Percentiles rank a stretch among this genome's conserved stretches.
phyloP scores from a whole-genome alignment of 2,113 vertebrate species.

The Ptilonorhynchus violaceus region DNA sequence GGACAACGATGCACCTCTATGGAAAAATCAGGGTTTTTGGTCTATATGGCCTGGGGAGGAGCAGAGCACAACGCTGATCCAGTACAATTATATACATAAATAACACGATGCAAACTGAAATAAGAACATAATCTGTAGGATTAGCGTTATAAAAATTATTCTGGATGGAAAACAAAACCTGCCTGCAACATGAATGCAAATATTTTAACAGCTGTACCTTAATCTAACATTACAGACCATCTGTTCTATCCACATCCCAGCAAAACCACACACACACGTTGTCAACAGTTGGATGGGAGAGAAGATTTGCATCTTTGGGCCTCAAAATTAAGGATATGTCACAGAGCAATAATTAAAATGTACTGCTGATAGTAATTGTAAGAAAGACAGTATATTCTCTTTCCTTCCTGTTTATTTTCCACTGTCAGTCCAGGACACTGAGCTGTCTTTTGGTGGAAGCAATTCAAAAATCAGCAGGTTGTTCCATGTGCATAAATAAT shows the following conservation, averaged over 20 bases:
- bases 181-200: neutral
- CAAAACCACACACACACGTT: neutral
- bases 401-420: accelerated
- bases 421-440: no score
- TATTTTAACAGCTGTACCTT: neutral
- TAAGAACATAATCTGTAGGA: neutral
- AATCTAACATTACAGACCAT: neutral
- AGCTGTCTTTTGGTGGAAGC: neutral
- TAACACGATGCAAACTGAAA: neutral
- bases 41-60: neutral
- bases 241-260: neutral
- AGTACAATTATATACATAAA: neutral
- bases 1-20: accelerated
- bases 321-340: neutral
- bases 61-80: neutral
- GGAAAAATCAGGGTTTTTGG: neutral
- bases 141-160: neutral
- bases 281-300: neutral
- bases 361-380: accelerated
- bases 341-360: neutral
- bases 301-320: neutral
- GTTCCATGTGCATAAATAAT: neutral
- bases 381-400: accelerated
- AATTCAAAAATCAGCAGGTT: neutral
- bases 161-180: neutral